Evolutionary conservation across 92 coral and sea anemone genomes (phyloP).

Genomic region (Phenganax marumi): DNA sequence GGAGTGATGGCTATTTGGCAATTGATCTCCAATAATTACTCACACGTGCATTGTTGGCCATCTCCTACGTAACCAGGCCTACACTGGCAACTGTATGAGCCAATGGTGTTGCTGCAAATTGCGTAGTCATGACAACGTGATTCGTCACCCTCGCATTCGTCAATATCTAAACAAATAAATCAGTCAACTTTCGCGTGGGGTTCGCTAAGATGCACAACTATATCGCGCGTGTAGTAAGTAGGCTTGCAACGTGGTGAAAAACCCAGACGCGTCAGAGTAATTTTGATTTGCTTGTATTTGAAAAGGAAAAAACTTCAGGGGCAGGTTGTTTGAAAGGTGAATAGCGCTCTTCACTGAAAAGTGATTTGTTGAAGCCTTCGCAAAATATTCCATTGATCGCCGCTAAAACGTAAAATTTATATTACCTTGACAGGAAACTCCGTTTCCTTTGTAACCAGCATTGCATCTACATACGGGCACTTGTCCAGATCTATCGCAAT

Average conservation of each 20-base stretch:
- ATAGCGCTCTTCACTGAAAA: too few relatives aligned
- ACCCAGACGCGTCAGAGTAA: too few relatives aligned
- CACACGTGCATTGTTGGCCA: slow-evolving; percentile 40
- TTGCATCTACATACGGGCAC: slow-evolving; percentile 64
- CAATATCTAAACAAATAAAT: slow-evolving; percentile 5
- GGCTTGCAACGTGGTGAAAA: too few relatives aligned
- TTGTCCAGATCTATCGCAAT: slow-evolving; percentile 39
- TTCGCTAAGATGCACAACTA: background rate
- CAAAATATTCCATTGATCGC: too few relatives aligned
- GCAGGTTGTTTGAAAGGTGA: too few relatives aligned
- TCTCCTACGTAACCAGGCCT: slow-evolving; percentile 44
- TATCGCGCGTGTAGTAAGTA: too few relatives aligned
- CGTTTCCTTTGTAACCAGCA: slow-evolving; percentile 75
- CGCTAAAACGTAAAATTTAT: background rate
- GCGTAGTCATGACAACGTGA: slow-evolving; percentile 23
- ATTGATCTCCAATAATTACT: background rate
- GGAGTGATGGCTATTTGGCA: background rate
- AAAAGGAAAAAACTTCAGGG: too few relatives aligned
- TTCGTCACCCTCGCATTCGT: slow-evolving; percentile 28
- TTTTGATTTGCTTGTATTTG: too few relatives aligned
- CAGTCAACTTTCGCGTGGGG: background rate
- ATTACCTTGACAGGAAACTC: slow-evolving; percentile 64
- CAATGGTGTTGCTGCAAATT: slow-evolving; percentile 27
- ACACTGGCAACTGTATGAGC: slow-evolving; percentile 28
- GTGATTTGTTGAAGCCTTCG: too few relatives aligned